A percentile compares a stretch with the other conserved stretches of the same genome.
Evolutionary conservation across 30 jellyfish, hydroid and myxozoan genomes (phyloP).

Genomic region (Aurelia sp.): DNA sequence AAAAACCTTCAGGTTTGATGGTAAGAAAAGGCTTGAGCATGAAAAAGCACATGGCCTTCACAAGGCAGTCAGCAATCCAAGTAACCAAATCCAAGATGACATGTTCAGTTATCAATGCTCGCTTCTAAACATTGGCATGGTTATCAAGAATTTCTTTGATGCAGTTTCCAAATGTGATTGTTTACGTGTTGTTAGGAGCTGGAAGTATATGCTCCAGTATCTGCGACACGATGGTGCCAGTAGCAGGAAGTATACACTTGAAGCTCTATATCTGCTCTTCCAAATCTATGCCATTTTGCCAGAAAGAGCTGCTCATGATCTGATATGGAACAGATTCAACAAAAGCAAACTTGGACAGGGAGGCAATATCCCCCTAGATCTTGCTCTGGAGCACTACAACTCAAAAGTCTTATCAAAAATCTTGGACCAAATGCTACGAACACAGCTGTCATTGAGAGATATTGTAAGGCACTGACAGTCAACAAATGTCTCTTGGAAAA

Average conservation of each 20-base stretch:
- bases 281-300: slow-evolving; percentile 37
- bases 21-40: slow-evolving; percentile 23
- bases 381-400: slow-evolving; percentile 41
- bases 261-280: slow-evolving; percentile 33
- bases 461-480: slow-evolving; percentile 55
- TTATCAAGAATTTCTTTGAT: slow-evolving; percentile 41
- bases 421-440: slow-evolving; percentile 59
- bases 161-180: slow-evolving; percentile 65
- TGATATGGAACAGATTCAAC: slow-evolving; percentile 54
- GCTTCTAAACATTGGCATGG: slow-evolving; percentile 50
- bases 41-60: slow-evolving; percentile 48
- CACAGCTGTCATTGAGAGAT: slow-evolving; percentile 42
- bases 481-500: slow-evolving; percentile 49
- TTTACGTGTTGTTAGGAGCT: slow-evolving; percentile 26
- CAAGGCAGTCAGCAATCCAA: slow-evolving; percentile 1
- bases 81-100: not conserved
- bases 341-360: slow-evolving; percentile 47
- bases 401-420: slow-evolving; percentile 28
- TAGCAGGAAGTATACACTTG: slow-evolving; percentile 56
- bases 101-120: slow-evolving; percentile 40
- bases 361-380: slow-evolving; percentile 66
- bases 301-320: slow-evolving; percentile 26
- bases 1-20: slow-evolving; percentile 30
- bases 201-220: slow-evolving; percentile 57
- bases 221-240: slow-evolving; percentile 40